Base-by-base conservation (phyloP, 2,797 vertebrate species). In the Oophaga sylvatica region DNA sequence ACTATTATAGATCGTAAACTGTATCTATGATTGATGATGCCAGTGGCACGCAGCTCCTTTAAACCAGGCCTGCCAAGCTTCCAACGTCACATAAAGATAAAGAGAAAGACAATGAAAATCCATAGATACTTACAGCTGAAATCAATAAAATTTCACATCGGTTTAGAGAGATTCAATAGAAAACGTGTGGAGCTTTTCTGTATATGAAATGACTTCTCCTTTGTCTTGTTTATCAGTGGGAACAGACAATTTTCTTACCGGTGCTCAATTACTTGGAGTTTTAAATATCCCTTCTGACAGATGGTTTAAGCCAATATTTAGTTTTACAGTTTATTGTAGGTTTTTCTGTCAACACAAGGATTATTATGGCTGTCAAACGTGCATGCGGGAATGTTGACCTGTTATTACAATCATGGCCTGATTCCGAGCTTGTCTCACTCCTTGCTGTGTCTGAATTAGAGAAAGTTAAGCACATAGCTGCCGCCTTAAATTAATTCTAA, bases 401-500 rank as follows among this genome's bases (percentile, higher is more conserved):
- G 81, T 88, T 88, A 88, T 88, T 88, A 62, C 53, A 88, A 71
- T 59, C 65, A 45, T 88, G 87, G 73, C 84, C 80, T 80, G 63
- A 73, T 86, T 73, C 57, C n/a, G 56, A 86, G 81, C 29, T 68
- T 26, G 60, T 77, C 70, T 81, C 80, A 53, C 78, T 81, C 45
- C 87, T 77, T 86, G 87, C 79, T 86, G 87, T 62, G 80, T 77
- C 60, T 63, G 84, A 81, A 82, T 86, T 89, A 89, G 84, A 45
- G 65, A 81, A 86, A 76, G 59, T 89, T 82, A 78, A 81, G 70
- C 83, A 85, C 68, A 60, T 59, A 85, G 83, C 87, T 89, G 87
- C 80, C 84, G 19, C 31, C 84, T 86, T 78, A 73, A 86, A 86
- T 89, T 89, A 89, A 89, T 85, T 89, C 80, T 85, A 86, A 85